Evolutionary conservation across 2,888 invertebrate species (phyloP), one percentile per base, ranked within the genome.

Genomic region (Leucoma salicis): DNA sequence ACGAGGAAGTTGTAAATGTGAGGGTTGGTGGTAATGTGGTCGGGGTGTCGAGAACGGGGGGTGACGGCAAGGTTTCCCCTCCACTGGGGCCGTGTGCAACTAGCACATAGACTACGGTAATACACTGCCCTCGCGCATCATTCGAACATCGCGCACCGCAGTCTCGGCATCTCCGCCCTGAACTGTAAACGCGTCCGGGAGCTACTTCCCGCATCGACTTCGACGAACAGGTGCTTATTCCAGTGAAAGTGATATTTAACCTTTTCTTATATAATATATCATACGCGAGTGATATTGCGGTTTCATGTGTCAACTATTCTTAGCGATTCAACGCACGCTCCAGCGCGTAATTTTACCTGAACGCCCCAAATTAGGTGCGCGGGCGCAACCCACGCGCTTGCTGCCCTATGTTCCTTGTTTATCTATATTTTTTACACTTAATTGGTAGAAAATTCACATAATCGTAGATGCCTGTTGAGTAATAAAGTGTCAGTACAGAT

Each of bases 321-420:
- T 87, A 87, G 83, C 74, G 68, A 67, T 85, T 84, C 83, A 86
- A 68, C 70, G 53, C 69, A 65, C 74, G 68, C 80, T 88, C 85
- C 86, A 86, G 83, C 73, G 65, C 70, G 89, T 87, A 87, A 88
- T 83, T 86, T 88, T 88, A 89, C 90, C 89, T 89, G 89, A 76
- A 84, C 82, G 76, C 70, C 78, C 90, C 87, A 90, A 90, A 90
- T 91, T 91, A 91, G 91, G 91, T 75, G 87, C 85, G 87, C 79
- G 79, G 75, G 60, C 68, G 60, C 78, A 81, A 61, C 70, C 71
- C 66, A 71, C 72, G 59, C 70, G 52, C 74, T 66, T 74, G 79
- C 78, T 78, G 81, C 82, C 83, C 80, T 74, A 68, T 66, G 70
- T 76, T 69, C 71, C 71, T 66, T 64, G 53, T 53, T 60, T 53